Conservation (phyloP, 2,113 vertebrate species). For the Hiodon tergisus region DNA sequence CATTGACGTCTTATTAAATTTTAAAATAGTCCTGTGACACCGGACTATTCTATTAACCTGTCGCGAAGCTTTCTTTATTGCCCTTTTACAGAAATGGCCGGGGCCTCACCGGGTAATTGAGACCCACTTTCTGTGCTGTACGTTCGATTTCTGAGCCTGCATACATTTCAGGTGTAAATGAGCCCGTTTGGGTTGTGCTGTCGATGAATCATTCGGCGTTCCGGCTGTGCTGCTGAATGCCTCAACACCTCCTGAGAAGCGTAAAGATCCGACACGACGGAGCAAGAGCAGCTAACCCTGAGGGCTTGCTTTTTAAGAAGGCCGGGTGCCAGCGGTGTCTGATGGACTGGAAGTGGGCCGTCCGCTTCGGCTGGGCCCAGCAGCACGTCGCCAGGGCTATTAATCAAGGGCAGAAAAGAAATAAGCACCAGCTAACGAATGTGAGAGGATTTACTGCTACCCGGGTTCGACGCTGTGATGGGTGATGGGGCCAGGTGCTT, state of each 20-base stretch:
- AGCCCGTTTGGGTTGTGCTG: constrained; percentile 17
- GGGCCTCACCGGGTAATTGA: constrained; percentile 10
- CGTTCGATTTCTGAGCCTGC: constrained; percentile 18
- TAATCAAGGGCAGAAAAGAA: constrained; percentile 5
- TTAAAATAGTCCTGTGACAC: constrained; percentile 30
- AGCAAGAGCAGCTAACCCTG: neutral
- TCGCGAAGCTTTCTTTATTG: constrained; percentile 25
- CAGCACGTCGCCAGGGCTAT: neutral
- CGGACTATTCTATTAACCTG: constrained; percentile 27
- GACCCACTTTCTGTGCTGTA: constrained; percentile 24
- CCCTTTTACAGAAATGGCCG: constrained; percentile 17
- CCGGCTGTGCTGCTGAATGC: constrained; percentile 16
- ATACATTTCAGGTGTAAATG: constrained; percentile 29
- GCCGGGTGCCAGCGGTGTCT: constrained; percentile 8
- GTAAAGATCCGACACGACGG: neutral
- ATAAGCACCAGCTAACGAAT: neutral
- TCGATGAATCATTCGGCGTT: constrained; percentile 21
- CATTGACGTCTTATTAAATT: constrained; percentile 28
- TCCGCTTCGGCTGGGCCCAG: neutral
- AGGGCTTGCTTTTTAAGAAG: constrained; percentile 7
- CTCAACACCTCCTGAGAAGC: constrained; percentile 5
- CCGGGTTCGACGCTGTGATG: constrained; percentile 11
- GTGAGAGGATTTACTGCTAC: constrained; percentile 1
- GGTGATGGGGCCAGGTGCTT: constrained; percentile 10
- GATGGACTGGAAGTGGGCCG: neutral